These are phyloP conservation scores for Volucella inanis DNA, from an alignment of 2,888 invertebrate genomes.

Conservation along the genomic window DNA sequence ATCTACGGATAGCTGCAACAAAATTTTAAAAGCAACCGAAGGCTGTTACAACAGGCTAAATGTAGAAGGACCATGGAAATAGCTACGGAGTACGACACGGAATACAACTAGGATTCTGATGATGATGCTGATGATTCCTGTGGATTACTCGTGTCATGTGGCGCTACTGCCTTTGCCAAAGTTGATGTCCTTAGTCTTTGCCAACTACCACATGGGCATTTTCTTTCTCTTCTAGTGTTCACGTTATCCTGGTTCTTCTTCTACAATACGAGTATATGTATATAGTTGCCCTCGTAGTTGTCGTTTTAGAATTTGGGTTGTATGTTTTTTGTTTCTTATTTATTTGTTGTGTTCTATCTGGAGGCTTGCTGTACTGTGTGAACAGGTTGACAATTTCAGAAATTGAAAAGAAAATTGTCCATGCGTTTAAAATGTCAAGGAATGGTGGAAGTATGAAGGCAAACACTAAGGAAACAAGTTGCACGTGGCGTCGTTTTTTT, in stretches of 20 bases:
- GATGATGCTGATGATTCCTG: constrained; percentile 69
- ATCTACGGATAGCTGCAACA: constrained; percentile 17
- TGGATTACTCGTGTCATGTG: constrained; percentile 73
- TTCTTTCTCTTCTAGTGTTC: constrained; percentile 26
- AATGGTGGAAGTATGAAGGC: neutral
- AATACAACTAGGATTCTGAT: constrained; percentile 37
- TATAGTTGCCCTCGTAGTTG: constrained; percentile 12
- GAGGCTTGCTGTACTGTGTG: constrained; percentile 20
- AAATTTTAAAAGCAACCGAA: constrained; percentile 37
- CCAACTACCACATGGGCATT: constrained; percentile 70
- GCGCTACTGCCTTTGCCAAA: constrained; percentile 52
- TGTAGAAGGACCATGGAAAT: neutral
- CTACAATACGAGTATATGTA: too few species aligned
- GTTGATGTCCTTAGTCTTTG: constrained; percentile 67
- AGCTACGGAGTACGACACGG: neutral
- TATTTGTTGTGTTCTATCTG: constrained; percentile 30
- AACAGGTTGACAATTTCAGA: constrained; percentile 75
- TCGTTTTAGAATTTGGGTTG: constrained; percentile 6
- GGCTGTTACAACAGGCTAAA: neutral
- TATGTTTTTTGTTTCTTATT: constrained; percentile 10
- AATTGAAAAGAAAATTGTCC: constrained; percentile 74
- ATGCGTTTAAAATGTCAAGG: constrained; percentile 68
- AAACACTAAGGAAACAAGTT: constrained; percentile 50
- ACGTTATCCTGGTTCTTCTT: constrained; percentile 8
- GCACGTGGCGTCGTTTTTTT: constrained; percentile 68